Conservation (phyloP, 2,113 vertebrate species). For the Indicator maculatus region DNA sequence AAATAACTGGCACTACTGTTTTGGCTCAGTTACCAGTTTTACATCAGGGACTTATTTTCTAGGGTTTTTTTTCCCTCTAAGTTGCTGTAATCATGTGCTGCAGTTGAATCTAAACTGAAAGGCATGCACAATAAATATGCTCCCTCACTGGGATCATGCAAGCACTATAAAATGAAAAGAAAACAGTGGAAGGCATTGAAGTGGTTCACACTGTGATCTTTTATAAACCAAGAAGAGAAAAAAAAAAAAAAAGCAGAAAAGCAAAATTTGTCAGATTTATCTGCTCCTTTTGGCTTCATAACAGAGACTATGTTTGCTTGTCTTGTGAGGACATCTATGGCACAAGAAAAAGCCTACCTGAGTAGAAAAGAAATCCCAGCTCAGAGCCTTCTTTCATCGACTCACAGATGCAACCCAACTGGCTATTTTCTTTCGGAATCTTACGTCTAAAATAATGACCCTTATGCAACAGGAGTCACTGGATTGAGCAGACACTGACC, state of each 20-base stretch:
- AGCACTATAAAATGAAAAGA: slow-evolving; percentile 68
- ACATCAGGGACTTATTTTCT: slow-evolving; percentile 81
- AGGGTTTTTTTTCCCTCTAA: slow-evolving; percentile 56
- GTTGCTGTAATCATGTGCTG: slow-evolving; percentile 72
- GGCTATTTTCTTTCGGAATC: not conserved
- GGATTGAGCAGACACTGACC: not conserved
- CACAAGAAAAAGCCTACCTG: slow-evolving; percentile 26
- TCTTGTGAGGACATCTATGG: not conserved
- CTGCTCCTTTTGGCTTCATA: slow-evolving; percentile 28
- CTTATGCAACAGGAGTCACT: not conserved
- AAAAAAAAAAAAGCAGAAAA: slow-evolving; percentile 26
- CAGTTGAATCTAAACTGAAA: slow-evolving; percentile 73
- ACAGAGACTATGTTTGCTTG: not conserved
- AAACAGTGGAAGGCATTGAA: slow-evolving; percentile 70
- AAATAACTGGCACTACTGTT: slow-evolving; percentile 83
- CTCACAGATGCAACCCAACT: not conserved
- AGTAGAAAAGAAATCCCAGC: not conserved
- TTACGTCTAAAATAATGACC: not conserved
- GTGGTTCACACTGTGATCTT: slow-evolving; percentile 66
- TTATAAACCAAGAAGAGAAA: slow-evolving; percentile 46
- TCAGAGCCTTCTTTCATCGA: not conserved
- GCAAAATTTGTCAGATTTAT: slow-evolving; percentile 30
- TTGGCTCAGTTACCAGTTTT: slow-evolving; percentile 75
- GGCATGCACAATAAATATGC: slow-evolving; percentile 68
- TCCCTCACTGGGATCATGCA: slow-evolving; percentile 64